Base-by-base conservation (phyloP, 2,113 vertebrate species). In the Otolemur garnettii region DNA sequence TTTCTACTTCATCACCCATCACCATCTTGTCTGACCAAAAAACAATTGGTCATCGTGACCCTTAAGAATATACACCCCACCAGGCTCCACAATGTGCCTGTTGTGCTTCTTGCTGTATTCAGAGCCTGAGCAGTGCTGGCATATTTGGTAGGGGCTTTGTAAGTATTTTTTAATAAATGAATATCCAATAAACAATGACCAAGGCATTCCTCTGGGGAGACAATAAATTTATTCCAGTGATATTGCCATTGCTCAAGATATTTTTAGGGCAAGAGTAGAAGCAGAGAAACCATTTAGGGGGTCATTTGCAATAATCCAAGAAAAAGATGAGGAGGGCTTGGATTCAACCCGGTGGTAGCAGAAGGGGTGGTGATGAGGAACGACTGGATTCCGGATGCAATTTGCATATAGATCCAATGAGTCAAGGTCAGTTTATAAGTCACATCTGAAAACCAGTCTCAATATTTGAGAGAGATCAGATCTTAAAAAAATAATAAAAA, bases 111-210 rank as follows among this genome's bases (percentile, higher is more conserved):
- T 33, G 55, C 35, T 82, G 7, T 66, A 59, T 33, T 26, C 64
- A 92, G 87, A 92, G 35, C 50, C 57, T 68, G 64, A 83, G 91
- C 33, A 64, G 88, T 26, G 33, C 72, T 88, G 33, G 53, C n/a
- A 68, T 38, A 38, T 66, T 62, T 87, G 38, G 21, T 62, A 28
- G 15, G 53, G n/a, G 33, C 59, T 53, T 66, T 4, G 30, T 69
- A 94, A 83, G 38, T 87, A 92, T 53, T 77, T 78, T 7, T 62
- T 94, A 28, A 35, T 89, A 45, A 80, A 55, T 80, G 72, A 88
- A 68, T 75, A 79, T 79, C 3, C 50, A 86, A 59, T 81, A 77
- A 93, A 72, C 35, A 14, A 66, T 78, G 30, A 35, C 33, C 26
- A 86, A 75, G 59, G 8, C 60, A 59, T 75, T 84, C 66, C 66